Percentiles rank a stretch among this genome's conserved stretches.
Conservation (phyloP, 1,140 invertebrate genomes). For the Bicyclus anynana region DNA sequence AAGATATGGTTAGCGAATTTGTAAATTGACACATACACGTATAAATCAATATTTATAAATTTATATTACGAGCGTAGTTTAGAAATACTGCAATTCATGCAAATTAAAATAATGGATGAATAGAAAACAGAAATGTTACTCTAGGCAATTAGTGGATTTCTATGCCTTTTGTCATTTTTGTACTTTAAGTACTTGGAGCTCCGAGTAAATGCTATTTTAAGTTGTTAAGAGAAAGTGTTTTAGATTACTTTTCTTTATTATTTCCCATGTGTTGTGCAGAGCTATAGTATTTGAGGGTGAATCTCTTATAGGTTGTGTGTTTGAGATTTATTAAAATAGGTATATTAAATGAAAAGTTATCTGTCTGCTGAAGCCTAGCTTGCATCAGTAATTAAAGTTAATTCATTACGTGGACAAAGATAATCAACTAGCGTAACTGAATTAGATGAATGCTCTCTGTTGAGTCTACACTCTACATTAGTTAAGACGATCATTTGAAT, state of each 20-base stretch:
- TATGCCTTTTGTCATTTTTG: conserved; percentile 5
- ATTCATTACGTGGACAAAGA: neutral
- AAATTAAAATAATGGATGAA: neutral
- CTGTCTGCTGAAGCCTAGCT: conserved; percentile 9
- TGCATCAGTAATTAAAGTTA: neutral
- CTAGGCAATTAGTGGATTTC: conserved; percentile 1
- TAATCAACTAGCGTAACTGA: neutral
- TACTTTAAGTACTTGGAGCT: neutral
- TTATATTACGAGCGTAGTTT: neutral
- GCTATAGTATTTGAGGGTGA: conserved; percentile 17
- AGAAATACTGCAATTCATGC: neutral
- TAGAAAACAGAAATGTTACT: conserved; percentile 2
- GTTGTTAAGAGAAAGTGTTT: conserved; percentile 7
- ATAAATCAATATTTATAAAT: neutral
- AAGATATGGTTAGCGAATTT: neutral
- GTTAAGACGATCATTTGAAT: no score
- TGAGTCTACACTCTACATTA: no score
- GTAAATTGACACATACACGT: neutral
- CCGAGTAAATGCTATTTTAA: neutral
- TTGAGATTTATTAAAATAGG: conserved; percentile 13
- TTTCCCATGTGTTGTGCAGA: conserved; percentile 10
- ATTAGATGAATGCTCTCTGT: no score
- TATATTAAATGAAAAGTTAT: neutral
- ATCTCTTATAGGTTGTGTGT: conserved; percentile 24
- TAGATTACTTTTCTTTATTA: conserved; percentile 15